Percentiles rank a stretch among this genome's conserved stretches.
phyloP scores from a whole-genome alignment of 1,140 invertebrate species.

The Cydia strobilella region DNA sequence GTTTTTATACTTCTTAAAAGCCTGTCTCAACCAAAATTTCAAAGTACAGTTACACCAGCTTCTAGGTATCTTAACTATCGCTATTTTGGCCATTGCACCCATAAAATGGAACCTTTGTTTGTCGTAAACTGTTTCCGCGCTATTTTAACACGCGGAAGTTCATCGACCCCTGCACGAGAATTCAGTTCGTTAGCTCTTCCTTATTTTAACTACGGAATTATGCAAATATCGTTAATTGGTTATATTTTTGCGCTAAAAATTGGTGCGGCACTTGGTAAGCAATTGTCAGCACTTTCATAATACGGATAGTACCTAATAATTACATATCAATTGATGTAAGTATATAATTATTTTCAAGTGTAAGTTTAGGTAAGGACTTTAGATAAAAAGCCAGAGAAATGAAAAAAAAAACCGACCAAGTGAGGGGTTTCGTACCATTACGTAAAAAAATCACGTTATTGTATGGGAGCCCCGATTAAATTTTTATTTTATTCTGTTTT shows the following conservation, averaged over 20 bases:
- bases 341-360: neutral
- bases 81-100: conserved; percentile 28
- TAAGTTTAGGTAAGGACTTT: too few species aligned
- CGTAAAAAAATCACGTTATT: too few species aligned
- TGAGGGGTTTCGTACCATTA: too few species aligned
- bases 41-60: neutral
- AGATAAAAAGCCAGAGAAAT: too few species aligned
- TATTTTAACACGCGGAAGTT: conserved; percentile 66
- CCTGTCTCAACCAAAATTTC: neutral
- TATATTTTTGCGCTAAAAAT: conserved; percentile 2
- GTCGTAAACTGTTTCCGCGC: conserved; percentile 28
- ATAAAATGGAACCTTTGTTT: conserved; percentile 22
- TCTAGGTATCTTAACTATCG: neutral
- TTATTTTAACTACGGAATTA: conserved; percentile 14
- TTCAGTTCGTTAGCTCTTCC: conserved; percentile 43
- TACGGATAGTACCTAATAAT: too few species aligned
- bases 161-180: conserved; percentile 13
- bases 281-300: neutral
- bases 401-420: too few species aligned
- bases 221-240: conserved; percentile 26
- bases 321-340: neutral
- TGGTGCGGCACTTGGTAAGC: neutral
- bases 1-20: neutral
- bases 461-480: too few species aligned
- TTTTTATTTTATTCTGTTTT: too few species aligned